Base-by-base conservation (phyloP, 2,888 invertebrate species). In the Conus canariensis region DNA sequence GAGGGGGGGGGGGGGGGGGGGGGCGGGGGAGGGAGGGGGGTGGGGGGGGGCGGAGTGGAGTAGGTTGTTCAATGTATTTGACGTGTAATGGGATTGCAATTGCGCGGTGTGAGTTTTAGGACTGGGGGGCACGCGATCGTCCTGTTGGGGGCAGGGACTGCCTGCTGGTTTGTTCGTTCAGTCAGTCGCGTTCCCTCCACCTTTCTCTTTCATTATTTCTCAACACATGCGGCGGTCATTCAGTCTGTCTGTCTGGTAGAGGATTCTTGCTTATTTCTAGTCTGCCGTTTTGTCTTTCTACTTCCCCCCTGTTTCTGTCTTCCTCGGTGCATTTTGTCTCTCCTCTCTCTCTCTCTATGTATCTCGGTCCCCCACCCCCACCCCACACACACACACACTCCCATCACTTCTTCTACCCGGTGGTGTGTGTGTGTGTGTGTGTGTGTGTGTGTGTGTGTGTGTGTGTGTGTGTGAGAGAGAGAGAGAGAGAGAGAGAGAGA, bases 21-120 rank as follows among this genome's bases (percentile, higher is more conserved):
- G 70, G 16, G 22, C 5, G 70, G 16, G 22, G 8, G 70, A 1
- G 70, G 8, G 19, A 1, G 70, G 16, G 22, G 16, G 70, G 16
- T 0, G 70, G 16, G 22, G 0, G 70, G 16, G n/a, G 8, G 19
- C 0, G 70, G 16, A 7, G n/a, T 10, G 74, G 74, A n/a, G 74
- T n/a, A 10, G n/a, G 74, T 74, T 74, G 74, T 74, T 22, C 22
- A 25, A n/a, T 74, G 74, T 74, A n/a, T 74, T 74, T 22, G 74
- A n/a, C n/a, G n/a, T 74, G 74, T 74, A 74, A 74, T 74, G 74
- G 22, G 74, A 74, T 74, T 74, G 74, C 74, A 74, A n/a, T 74
- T 64, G 60, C 12, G 74, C n/a, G 8, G 74, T n/a, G 60, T 22
- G 22, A 3, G 74, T n/a, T n/a, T n/a, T n/a, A n/a, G 74, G 74